phyloP scores from a whole-genome alignment of 2,888 invertebrate genomes.

The Aphrophora alni region DNA sequence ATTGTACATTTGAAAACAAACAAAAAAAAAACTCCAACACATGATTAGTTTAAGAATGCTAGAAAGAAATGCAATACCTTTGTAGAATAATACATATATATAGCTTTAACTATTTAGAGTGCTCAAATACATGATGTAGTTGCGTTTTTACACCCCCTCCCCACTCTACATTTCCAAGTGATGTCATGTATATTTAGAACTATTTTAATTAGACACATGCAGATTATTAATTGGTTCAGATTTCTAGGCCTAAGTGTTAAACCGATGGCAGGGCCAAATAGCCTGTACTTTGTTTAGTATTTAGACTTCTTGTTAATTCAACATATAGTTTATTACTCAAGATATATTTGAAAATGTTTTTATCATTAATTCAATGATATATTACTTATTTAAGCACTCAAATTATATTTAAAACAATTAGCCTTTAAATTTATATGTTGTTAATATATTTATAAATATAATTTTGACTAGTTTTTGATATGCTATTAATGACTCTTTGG shows the following conservation, averaged over 20 bases:
- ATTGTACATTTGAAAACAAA: conserved; percentile 45
- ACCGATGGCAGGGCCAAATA: conserved; percentile 21
- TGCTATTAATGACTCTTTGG: neutral
- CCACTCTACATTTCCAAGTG: neutral
- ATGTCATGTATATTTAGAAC: neutral
- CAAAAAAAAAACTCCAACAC: conserved; percentile 42
- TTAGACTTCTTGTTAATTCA: neutral
- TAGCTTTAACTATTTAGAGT: conserved; percentile 50
- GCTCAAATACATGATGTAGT: conserved; percentile 46
- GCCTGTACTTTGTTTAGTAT: neutral
- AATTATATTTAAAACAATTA: neutral
- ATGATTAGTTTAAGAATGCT: conserved; percentile 45
- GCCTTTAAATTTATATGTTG: neutral
- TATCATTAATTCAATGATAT: neutral
- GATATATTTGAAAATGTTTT: neutral
- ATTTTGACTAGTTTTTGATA: neutral
- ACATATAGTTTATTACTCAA: neutral
- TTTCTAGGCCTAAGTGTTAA: conserved; percentile 42
- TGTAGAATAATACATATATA: conserved; percentile 45
- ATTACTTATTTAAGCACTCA: neutral
- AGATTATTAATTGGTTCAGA: conserved; percentile 7
- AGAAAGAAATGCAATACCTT: conserved; percentile 49
- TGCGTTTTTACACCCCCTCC: conserved; percentile 43
- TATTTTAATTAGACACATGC: neutral
- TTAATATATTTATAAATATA: neutral